phyloP scores from a whole-genome alignment of 2,113 vertebrate genomes.

The Lepus americanus region DNA sequence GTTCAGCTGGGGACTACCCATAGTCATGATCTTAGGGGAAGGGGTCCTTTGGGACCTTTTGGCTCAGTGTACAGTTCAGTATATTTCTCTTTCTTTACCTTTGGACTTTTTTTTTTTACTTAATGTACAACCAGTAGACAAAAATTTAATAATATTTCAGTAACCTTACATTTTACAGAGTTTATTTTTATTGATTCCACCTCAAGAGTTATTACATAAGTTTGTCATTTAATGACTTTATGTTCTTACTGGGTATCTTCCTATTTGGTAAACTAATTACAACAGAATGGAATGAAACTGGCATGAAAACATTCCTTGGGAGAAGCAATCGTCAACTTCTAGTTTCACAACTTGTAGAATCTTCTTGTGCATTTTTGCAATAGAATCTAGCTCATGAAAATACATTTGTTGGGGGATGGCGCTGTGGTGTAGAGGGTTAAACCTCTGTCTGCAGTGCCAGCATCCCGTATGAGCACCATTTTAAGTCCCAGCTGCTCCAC shows the following conservation, averaged over 20 bases:
- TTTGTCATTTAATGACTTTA: not conserved
- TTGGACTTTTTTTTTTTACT: slow-evolving; percentile 7
- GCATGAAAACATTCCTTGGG: not conserved
- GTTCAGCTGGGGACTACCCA: not conserved
- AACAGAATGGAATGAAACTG: not conserved
- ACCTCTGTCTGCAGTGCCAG: too few species aligned
- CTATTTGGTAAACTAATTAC: not conserved
- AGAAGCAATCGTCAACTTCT: not conserved
- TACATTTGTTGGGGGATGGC: not conserved
- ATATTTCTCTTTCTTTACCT: not conserved
- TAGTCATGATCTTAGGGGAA: not conserved
- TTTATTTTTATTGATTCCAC: not conserved
- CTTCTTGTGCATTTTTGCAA: not conserved
- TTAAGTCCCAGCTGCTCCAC: too few species aligned
- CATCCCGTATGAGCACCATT: too few species aligned
- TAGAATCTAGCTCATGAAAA: not conserved
- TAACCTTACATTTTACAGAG: not conserved
- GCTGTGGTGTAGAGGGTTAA: too few species aligned
- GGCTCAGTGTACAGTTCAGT: not conserved
- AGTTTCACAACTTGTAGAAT: not conserved
- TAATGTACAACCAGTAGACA: not conserved
- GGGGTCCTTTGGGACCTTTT: not conserved
- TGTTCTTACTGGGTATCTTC: not conserved
- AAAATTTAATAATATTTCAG: not conserved
- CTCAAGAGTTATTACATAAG: not conserved